These are phyloP conservation scores for Sturnus vulgaris DNA, from an alignment of 2,113 vertebrate species.

Conservation along the genomic window DNA sequence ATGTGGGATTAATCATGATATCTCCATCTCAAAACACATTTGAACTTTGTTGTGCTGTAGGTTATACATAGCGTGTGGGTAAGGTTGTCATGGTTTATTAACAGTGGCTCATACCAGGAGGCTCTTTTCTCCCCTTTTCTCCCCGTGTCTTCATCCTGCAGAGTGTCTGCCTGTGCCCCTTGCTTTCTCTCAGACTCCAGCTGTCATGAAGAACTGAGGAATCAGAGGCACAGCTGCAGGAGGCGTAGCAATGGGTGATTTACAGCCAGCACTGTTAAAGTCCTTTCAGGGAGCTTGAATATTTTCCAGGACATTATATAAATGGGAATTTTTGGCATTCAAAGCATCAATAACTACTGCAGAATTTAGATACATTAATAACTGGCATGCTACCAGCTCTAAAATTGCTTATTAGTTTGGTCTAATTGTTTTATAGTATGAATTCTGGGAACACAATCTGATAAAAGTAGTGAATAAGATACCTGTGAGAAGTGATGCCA, in stretches of 20 bases:
- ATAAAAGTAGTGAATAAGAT: not conserved
- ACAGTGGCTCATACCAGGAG: not conserved
- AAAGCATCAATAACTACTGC: not conserved
- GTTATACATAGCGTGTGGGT: not conserved
- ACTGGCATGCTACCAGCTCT: not conserved
- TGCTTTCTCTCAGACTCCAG: not conserved
- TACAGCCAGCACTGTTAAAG: not conserved
- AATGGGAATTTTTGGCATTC: not conserved
- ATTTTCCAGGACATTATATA: not conserved
- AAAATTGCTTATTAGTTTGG: not conserved
- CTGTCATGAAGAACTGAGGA: not conserved
- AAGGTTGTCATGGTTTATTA: not conserved
- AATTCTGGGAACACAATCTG: not conserved
- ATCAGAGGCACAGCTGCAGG: not conserved
- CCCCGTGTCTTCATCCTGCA: fast-evolving
- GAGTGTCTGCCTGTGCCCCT: not conserved
- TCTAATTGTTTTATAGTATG: not conserved
- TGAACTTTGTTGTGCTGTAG: not conserved
- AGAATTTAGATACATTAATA: not conserved
- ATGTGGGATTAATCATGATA: not conserved
- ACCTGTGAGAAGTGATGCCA: not conserved
- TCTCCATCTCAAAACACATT: not conserved
- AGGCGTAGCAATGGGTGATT: not conserved
- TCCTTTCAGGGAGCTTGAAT: not conserved
- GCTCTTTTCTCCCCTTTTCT: not conserved